Base-by-base conservation (phyloP, 2,888 invertebrate genomes). In the Tachina grossa region DNA sequence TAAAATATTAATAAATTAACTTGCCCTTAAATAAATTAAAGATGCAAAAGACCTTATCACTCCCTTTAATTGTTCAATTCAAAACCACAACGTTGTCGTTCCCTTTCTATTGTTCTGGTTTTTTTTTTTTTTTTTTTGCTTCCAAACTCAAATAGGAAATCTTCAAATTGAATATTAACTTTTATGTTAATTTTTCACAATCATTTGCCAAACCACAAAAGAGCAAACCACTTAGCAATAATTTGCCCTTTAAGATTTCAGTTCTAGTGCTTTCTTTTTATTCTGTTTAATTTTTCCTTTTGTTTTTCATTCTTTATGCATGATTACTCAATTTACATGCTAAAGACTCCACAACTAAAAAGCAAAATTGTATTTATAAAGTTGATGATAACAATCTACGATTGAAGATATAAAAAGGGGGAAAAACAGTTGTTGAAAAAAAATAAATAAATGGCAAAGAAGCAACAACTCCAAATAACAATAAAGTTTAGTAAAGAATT, bases 261-360 rank as follows among this genome's bases (percentile, higher is more conserved):
- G 19, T 75, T 57, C 16, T 59, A 51, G 55, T 43, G 72, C 49
- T 39, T 77, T 22, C 31, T 31, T 78, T 55, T 41, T 53, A 14
- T n/a, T 47, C 1, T 39, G 1, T 22, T 9, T 43, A 8, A 47
- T 4, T n/a, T 41, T 57, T 65, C 9, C 47, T 8, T 14, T 41
- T 22, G 31, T 6, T n/a, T 39, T 41, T 41, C 14, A 47, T 19
- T 9, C 39, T 61, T 77, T 80, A 63, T 66, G 47, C 72, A 68
- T 81, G 80, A 84, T 84, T 81, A 77, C 77, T 84, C 77, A 81
- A 84, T 84, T 84, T 77, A 55, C 81, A 81, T 81, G 66, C 66
- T 51, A 81, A 81, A 66, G 74, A 59, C 14, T 59, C 66, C 43
- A 31, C 43, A 31, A 66, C 39, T 45, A 68, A 65, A 47, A 57